Evolutionary conservation across 2,888 invertebrate species (phyloP).

Genomic region (Drepanosiphum platanoidis): DNA sequence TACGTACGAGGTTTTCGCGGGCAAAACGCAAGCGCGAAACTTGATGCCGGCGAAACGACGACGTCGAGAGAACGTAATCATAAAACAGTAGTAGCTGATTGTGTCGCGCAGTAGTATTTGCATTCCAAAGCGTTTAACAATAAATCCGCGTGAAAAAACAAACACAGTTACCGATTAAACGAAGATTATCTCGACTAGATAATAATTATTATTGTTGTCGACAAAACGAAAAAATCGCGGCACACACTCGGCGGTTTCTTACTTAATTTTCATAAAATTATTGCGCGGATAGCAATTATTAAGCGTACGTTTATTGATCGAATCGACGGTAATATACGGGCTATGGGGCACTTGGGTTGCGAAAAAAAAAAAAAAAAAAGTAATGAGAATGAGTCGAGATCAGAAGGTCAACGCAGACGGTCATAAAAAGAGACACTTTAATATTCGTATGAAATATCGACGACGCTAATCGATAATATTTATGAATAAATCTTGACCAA

Average conservation of each 20-base stretch:
- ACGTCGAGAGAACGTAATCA: not conserved
- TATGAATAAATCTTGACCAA: not conserved
- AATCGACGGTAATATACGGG: not conserved
- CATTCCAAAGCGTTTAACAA: slow-evolving; percentile 12
- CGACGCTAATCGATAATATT: not conserved
- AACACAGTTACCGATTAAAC: slow-evolving; percentile 15
- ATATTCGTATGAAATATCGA: not conserved
- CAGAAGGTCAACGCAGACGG: not conserved
- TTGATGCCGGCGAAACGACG: not conserved
- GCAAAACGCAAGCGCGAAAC: not conserved
- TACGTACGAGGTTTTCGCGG: not conserved
- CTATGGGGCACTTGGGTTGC: not conserved
- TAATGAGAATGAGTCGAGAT: not conserved
- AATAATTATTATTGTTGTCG: too few relatives aligned
- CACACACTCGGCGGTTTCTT: too few relatives aligned
- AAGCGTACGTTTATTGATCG: not conserved
- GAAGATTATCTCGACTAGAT: slow-evolving; percentile 13
- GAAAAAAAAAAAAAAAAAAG: not conserved
- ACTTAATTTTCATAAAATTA: too few relatives aligned
- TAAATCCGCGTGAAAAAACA: not conserved
- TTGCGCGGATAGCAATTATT: not conserved
- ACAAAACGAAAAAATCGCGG: too few relatives aligned
- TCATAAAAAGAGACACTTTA: not conserved
- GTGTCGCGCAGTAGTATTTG: not conserved
- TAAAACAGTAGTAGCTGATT: not conserved